Evolutionary conservation across 2,113 vertebrate genomes (phyloP), one percentile per base, ranked within the genome.

Genomic region (Perccottus glenii): DNA sequence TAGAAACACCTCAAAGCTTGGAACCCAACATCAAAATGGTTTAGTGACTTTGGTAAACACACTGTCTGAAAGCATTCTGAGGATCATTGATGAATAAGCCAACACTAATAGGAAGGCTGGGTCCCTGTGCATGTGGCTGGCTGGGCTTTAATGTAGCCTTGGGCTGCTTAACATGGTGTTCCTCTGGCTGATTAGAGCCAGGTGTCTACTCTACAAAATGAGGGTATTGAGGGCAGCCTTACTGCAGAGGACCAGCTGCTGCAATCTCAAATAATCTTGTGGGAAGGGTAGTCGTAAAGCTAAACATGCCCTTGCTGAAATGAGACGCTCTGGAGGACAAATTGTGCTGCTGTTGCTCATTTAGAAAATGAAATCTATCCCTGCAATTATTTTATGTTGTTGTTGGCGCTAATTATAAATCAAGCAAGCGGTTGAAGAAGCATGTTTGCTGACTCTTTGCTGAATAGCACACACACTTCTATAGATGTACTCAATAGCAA

Each of bases 151-250:
- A 64, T 52, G 64, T 50, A 73, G 80, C 77, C 74, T 60, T 73
- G 74, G 74, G 71, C 70, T 69, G 55, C 73, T 57, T 75, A 66
- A 70, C 75, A 82, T 67, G 64, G 71, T 73, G 72, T 84, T 87
- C 77, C 77, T 73, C 73, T 67, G 55, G 80, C 67, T 89, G 85
- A 90, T 88, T 86, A 75, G 81, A 86, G 78, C 87, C 88, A 89
- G 84, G 88, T 88, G 88, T 82, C 82, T 65, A 7, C 66, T 75
- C 67, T 36, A 72, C 32, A 82, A 71, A 67, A 72, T 69, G 60
- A 69, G 78, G 74, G 70, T 71, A 70, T 66, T 75, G 70, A 78
- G 83, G 77, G 68, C 77, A 73, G 70, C 64, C 52, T 67, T 48
- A 27, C 58, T 77, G 72, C 70, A 63, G 81, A 76, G 72, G 66